Percentiles rank a stretch among this genome's conserved stretches.
Conservation (phyloP, 2,888 invertebrate genomes). For the Meteorus colon region DNA sequence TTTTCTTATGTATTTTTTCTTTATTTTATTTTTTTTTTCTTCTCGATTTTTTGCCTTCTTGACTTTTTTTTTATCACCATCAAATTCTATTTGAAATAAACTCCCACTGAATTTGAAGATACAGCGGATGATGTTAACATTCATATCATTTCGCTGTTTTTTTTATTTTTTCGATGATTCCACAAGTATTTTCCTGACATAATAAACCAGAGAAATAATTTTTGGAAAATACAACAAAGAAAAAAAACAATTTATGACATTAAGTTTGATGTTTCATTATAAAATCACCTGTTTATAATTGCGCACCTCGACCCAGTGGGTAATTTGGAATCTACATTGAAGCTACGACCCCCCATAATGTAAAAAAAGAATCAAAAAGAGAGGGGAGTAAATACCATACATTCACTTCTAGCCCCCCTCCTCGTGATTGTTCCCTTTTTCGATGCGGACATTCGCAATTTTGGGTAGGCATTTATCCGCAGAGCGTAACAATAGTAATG, state of each 20-base stretch:
- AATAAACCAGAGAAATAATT: no score
- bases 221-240: no score
- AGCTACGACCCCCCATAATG: neutral
- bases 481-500: constrained; percentile 42
- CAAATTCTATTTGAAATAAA: constrained; percentile 1
- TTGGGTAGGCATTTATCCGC: constrained; percentile 43
- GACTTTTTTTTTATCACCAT: constrained; percentile 40
- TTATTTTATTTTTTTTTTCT: constrained; percentile 24
- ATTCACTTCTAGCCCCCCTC: neutral
- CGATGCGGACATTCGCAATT: constrained; percentile 48
- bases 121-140: neutral
- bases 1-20: constrained; percentile 36
- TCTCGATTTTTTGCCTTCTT: constrained; percentile 40
- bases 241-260: no score
- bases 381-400: neutral
- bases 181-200: no score
- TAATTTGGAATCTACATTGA: neutral
- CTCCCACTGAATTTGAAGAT: neutral
- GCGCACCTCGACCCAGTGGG: no score
- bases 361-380: neutral
- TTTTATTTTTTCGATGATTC: no score
- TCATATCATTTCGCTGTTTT: neutral
- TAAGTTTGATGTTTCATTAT: no score
- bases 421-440: constrained; percentile 22
- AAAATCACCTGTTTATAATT: no score